These are phyloP conservation scores for Falco berigora DNA, from an alignment of 2,797 vertebrate species.

Conservation along the genomic window DNA sequence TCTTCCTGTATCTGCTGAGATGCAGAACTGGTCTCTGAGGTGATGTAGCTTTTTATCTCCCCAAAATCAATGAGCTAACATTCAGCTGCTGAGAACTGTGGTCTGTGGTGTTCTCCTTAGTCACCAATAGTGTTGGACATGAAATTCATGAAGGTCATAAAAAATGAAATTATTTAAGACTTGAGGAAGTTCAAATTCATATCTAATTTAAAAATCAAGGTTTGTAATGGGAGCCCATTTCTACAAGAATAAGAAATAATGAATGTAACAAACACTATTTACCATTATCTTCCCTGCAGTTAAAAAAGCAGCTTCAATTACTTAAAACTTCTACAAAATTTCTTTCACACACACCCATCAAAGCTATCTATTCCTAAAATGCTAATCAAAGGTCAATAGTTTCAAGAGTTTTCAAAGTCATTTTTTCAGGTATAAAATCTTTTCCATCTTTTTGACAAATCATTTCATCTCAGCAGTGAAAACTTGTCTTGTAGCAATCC, in stretches of 20 bases:
- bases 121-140: background rate
- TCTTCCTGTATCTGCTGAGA: background rate
- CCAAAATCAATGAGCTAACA: rapidly evolving
- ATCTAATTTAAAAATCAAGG: background rate
- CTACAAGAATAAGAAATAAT: background rate
- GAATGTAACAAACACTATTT: background rate
- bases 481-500: background rate
- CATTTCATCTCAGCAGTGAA: background rate
- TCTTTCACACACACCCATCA: background rate
- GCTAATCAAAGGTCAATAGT: background rate
- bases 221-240: background rate
- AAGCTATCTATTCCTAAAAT: background rate
- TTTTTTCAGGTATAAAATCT: background rate
- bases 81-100: background rate
- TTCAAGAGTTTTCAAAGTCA: background rate
- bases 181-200: background rate
- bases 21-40: background rate
- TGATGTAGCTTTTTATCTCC: background rate
- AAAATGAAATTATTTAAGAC: background rate
- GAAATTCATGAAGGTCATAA: background rate
- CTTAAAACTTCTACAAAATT: background rate
- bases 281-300: background rate
- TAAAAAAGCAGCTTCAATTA: background rate
- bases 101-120: background rate
- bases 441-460: background rate